Evolutionary conservation across 2,888 invertebrate species (phyloP), one percentile per base, ranked within the genome.

Genomic region (Tiliacea citrago): DNA sequence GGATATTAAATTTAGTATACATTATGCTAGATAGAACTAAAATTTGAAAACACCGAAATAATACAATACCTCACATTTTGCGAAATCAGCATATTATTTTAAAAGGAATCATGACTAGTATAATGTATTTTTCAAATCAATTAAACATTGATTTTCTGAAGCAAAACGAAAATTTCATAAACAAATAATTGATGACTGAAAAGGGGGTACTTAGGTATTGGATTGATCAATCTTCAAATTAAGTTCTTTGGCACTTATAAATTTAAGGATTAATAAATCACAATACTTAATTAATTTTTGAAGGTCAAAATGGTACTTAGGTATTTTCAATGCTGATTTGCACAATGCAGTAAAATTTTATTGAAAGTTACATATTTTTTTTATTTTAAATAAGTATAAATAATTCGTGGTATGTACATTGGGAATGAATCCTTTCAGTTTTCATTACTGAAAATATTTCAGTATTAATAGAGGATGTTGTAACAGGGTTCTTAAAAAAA

Each of bases 371-470:
- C 74, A n/a, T 3, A 80, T 55, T 21, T 82, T 83, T 82, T 74
- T 72, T 74, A 74, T 75, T 66, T 82, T 84, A 85, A 84, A 86
- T 86, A 85, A 89, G 66, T 89, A 88, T 88, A 90, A 90, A 91
- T 89, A 89, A 88, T 88, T 90, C 87, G 92, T 95, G 94, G 94
- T 95, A 95, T 95, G 8, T 92, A 92, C 92, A 91, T 83, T 87
- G 91, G 91, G 90, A 91, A 91, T 92, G 92, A 92, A 92, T 90
- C 90, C 70, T 66, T 62, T 68, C 35, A 39, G 45, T 74, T 74
- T 70, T 49, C 0, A 62, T 72, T 45, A 79, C 75, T 81, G 75
- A 2, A 57, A 68, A 35, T 47, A 63, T 63, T 67, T 60, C 67
- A 81, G 68, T 63, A 72, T 51, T 49, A 45, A 24, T 49, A 69